Evolutionary conservation across 2,888 invertebrate species (phyloP).

Genomic region (Chrysolina haemoptera): DNA sequence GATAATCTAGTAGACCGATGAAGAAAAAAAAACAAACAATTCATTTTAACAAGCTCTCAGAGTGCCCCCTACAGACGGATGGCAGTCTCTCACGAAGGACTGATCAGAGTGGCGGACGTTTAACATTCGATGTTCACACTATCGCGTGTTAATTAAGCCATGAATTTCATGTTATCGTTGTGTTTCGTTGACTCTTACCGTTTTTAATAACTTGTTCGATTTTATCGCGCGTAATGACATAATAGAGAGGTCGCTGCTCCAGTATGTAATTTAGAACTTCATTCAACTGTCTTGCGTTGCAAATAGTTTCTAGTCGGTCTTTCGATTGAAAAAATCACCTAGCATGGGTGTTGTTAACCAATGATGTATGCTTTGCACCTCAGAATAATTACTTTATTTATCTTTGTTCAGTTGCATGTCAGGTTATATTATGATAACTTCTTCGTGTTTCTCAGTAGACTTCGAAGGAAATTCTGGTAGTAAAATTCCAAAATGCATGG

Average conservation of each 20-base stretch:
- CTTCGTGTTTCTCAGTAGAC: too few species aligned
- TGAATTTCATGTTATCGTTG: slow-evolving; percentile 13
- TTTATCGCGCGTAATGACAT: slow-evolving; percentile 18
- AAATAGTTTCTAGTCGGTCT: too few species aligned
- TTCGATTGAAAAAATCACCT: too few species aligned
- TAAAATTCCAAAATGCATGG: too few species aligned
- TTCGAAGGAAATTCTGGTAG: too few species aligned
- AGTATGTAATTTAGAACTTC: background rate
- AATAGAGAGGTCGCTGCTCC: slow-evolving; percentile 9
- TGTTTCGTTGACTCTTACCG: slow-evolving; percentile 14
- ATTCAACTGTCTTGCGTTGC: too few species aligned
- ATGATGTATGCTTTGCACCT: too few species aligned
- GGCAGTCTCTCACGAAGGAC: slow-evolving; percentile 3
- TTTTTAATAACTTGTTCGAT: slow-evolving; percentile 22
- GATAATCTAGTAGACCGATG: too few species aligned
- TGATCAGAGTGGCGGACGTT: slow-evolving; percentile 11
- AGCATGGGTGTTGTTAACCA: too few species aligned
- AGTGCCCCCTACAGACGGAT: background rate
- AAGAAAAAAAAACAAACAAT: background rate
- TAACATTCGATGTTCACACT: slow-evolving; percentile 12
- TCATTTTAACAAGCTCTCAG: background rate
- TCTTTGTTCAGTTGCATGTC: too few species aligned
- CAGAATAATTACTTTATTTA: too few species aligned
- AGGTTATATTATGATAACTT: too few species aligned
- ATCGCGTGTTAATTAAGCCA: slow-evolving; percentile 21